Conservation (phyloP, 2,888 invertebrate genomes). For the Gisinianus flammeolus region DNA sequence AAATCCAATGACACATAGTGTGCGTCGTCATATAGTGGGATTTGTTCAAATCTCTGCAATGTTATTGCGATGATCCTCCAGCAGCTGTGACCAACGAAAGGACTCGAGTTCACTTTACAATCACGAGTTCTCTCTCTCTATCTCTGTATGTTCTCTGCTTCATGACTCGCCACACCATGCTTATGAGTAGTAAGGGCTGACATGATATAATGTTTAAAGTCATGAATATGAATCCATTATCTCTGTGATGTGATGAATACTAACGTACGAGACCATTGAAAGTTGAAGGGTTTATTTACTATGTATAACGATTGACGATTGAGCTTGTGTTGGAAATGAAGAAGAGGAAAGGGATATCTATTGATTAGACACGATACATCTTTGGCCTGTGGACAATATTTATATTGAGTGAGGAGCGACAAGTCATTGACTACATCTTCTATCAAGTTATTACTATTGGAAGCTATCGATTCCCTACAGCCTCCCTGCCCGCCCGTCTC, state of each 20-base stretch:
- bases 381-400: background rate
- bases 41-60: too few species aligned
- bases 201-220: constrained; percentile 24
- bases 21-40: too few species aligned
- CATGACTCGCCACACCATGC: constrained; percentile 13
- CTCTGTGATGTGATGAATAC: background rate
- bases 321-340: background rate
- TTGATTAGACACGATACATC: too few species aligned
- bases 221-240: constrained; percentile 19
- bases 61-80: background rate
- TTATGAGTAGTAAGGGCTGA: background rate
- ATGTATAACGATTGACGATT: background rate
- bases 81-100: constrained; percentile 44
- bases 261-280: background rate
- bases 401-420: constrained; percentile 23
- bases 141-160: background rate
- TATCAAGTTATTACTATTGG: background rate
- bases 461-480: constrained; percentile 6
- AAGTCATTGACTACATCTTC: constrained; percentile 16
- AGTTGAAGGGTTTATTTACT: background rate
- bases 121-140: constrained; percentile 26
- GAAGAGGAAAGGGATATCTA: background rate
- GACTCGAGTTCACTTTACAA: constrained; percentile 29
- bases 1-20: too few species aligned
- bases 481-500: background rate